These are phyloP conservation scores for Oryzaephilus surinamensis DNA, from an alignment of 1,140 invertebrate genomes.

Conservation along the genomic window DNA sequence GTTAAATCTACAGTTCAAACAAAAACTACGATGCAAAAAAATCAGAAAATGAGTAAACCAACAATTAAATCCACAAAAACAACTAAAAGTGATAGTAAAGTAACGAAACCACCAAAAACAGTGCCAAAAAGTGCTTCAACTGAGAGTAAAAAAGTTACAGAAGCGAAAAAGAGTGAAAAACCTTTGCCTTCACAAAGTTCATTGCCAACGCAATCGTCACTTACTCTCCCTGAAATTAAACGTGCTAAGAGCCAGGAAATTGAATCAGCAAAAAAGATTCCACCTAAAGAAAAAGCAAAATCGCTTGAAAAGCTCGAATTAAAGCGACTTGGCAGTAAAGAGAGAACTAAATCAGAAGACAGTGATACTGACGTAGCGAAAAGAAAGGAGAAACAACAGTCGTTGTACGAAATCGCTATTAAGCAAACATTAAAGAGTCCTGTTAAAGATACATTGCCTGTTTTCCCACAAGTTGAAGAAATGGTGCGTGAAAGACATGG, in stretches of 20 bases:
- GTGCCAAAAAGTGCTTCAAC: constrained; percentile 14
- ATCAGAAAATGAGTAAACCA: background rate
- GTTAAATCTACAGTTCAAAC: constrained; percentile 2
- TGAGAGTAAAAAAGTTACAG: constrained; percentile 6
- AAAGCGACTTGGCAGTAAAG: constrained; percentile 48
- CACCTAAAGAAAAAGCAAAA: constrained; percentile 52
- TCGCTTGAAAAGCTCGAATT: constrained; percentile 52
- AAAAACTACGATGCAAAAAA: constrained; percentile 7
- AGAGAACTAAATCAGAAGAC: constrained; percentile 56
- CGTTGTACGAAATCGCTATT: constrained; percentile 57
- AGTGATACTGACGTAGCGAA: constrained; percentile 55
- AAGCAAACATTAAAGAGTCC: constrained; percentile 58
- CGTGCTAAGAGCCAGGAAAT: constrained; percentile 52
- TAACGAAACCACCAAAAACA: constrained; percentile 10
- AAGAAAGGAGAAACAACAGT: constrained; percentile 56
- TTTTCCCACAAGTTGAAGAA: constrained; percentile 56
- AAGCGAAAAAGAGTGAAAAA: constrained; percentile 27
- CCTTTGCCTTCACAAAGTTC: constrained; percentile 38
- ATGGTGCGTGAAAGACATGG: constrained; percentile 36
- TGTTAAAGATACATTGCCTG: constrained; percentile 52
- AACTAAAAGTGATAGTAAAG: constrained; percentile 8
- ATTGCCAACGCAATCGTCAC: constrained; percentile 41
- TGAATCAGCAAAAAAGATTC: constrained; percentile 42
- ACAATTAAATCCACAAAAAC: constrained; percentile 1
- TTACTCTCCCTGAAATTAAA: constrained; percentile 44